Evolutionary conservation across 1,140 invertebrate species (phyloP), one percentile per base, ranked within the genome.

Genomic region (Frieseomelitta varia): DNA sequence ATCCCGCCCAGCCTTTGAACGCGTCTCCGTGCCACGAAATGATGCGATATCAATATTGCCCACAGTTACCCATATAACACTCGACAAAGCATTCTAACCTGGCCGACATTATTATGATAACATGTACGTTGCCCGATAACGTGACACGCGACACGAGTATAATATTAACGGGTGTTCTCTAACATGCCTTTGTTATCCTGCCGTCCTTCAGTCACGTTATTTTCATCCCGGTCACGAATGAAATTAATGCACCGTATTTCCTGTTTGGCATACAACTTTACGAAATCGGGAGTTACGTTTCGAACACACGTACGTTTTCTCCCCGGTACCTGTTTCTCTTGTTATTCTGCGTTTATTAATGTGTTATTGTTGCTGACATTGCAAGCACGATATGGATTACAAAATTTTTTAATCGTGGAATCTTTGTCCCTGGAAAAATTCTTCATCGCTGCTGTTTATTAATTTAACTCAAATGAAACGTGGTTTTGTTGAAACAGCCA

Each of bases 1-100:
- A 86, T 84, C 81, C 47, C 19, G 27, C 58, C 21, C 34, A 65
- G 65, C 82, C 73, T 85, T 87, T 85, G 82, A 72, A 68, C 55
- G 73, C 67, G 56, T 69, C 61, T 79, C n/a, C 17, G 76, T 24
- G 71, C 19, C 34, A 27, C 63, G 72, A 76, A 87, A 84, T 63
- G 72, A 87, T 84, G 73, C 82, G 77, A 80, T 85, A 85, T 85
- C 82, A 87, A 85, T 87, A 85, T 85, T 81, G 67, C 72, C 39
- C n/a, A 79, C 67, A n/a, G 63, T 79, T 71, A 68, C 34, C 72
- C 27, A 65, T 77, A 73, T 34, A 76, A 85, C 65, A 76, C 51
- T 80, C 85, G 72, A 85, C 82, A 85, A 85, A 85, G 72, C 82
- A 30, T 85, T 84, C 63, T 84, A 84, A 76, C 81, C 34, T 30